phyloP scores from a whole-genome alignment of 2,113 vertebrate genomes.

The Lophura nycthemera region DNA sequence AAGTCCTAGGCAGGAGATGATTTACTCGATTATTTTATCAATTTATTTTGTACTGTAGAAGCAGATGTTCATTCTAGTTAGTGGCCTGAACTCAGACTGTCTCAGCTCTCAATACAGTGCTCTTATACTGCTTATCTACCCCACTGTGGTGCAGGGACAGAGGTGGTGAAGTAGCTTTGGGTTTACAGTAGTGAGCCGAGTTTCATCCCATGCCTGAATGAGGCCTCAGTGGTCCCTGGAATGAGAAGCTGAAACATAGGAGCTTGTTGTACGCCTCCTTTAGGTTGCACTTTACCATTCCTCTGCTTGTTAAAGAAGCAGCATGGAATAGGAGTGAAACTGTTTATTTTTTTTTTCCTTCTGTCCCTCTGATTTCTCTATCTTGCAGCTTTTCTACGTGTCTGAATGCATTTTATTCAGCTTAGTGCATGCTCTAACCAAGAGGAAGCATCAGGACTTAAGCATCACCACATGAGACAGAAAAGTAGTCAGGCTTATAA shows the following conservation, averaged over 20 bases:
- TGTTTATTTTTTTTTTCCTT: not conserved
- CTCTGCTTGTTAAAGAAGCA: not conserved
- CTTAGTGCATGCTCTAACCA: accelerated
- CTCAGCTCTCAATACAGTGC: not conserved
- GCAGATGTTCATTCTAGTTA: not conserved
- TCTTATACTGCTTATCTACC: not conserved
- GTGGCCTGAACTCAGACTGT: too few relatives aligned
- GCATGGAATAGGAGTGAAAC: not conserved
- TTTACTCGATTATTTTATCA: not conserved
- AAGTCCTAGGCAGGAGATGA: not conserved
- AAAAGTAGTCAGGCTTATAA: not conserved
- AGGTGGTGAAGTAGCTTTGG: not conserved
- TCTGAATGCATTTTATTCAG: not conserved
- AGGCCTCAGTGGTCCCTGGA: accelerated
- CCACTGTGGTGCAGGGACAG: accelerated
- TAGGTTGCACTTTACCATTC: not conserved
- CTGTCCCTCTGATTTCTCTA: not conserved
- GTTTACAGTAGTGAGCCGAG: not conserved
- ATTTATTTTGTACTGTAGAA: not conserved
- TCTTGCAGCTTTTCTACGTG: not conserved
- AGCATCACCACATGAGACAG: not conserved
- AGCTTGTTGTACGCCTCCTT: not conserved
- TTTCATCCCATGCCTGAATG: accelerated
- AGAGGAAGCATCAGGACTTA: not conserved
- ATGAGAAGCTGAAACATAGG: not conserved